Base-by-base conservation (phyloP, 2,113 vertebrate species). In the Isichthys henryi region DNA sequence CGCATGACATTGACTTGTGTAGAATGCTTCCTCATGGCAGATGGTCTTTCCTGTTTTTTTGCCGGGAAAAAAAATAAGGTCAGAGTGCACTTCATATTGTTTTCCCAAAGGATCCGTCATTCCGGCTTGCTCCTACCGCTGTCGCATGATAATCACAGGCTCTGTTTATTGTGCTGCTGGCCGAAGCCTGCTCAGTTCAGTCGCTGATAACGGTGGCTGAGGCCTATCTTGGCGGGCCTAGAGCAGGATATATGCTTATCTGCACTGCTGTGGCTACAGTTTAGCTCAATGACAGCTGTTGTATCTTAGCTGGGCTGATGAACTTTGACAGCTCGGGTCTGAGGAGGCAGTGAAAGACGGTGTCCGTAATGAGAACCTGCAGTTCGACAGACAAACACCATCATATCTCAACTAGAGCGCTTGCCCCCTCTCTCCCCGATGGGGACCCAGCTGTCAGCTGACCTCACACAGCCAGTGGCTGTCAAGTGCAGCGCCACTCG, bases 301-400 rank as follows among this genome's bases (percentile, higher is more conserved):
- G 94, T 90, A 94, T 93, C 94, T 94, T 88, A 91, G 88, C 92
- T 92, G 89, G 88, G 92, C 90, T 95, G 94, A 95, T 95, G 94
- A 94, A 95, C 92, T 90, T 91, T 94, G 94, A 95, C 95, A 95
- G 93, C 93, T 94, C 94, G 94, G 91, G 93, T 92, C 93, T 93
- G 91, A 93, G 93, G 91, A 94, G 94, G 90, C 94, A 94, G 94
- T 95, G 93, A 95, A 90, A 95, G 92, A 94, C 94, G 94, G 56
- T 94, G 91, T 91, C 92, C 92, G 89, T 95, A 95, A 95, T 94
- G 94, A 95, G 94, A 90, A 94, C 90, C 92, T 94, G 92, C 91
- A 90, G 93, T 92, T 93, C 94, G 95, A 96, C 92, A 93, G 95
- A 95, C 94, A 95, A 93, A 94, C 93, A 94, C 90, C 94, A 94